These are phyloP conservation scores for Gopherus evgoodei DNA, from an alignment of 2,113 vertebrate species.

Conservation along the genomic window DNA sequence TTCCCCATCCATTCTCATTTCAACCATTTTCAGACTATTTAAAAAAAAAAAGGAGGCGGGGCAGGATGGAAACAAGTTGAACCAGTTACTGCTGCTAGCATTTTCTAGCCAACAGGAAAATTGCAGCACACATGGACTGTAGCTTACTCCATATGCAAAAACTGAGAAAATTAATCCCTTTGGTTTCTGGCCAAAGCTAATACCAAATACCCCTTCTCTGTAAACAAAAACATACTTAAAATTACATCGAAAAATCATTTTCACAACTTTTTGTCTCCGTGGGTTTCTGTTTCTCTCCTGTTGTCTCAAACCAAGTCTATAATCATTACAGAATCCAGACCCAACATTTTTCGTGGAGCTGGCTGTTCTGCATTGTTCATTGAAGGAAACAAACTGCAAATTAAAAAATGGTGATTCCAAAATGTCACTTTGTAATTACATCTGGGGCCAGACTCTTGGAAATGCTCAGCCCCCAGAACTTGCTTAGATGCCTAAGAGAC, in stretches of 20 bases:
- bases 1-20: not conserved
- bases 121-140: not conserved
- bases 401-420: fast-evolving
- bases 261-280: not conserved
- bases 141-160: not conserved
- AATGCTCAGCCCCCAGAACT: not conserved
- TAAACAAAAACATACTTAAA: not conserved
- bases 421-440: not conserved
- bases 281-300: not conserved
- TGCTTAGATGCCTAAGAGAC: not conserved
- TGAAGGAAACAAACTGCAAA: not conserved
- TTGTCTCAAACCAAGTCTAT: not conserved
- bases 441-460: not conserved
- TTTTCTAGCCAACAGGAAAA: not conserved
- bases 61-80: not conserved
- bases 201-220: not conserved
- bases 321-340: not conserved
- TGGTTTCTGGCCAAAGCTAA: not conserved
- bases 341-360: not conserved
- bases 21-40: not conserved
- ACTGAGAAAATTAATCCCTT: not conserved
- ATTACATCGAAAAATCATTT: not conserved
- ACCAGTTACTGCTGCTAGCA: not conserved
- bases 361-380: not conserved
- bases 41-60: not conserved